Percentiles rank a stretch among this genome's conserved stretches.
Evolutionary conservation across 2,113 vertebrate genomes (phyloP).

Genomic region (Pterophyllum scalare): DNA sequence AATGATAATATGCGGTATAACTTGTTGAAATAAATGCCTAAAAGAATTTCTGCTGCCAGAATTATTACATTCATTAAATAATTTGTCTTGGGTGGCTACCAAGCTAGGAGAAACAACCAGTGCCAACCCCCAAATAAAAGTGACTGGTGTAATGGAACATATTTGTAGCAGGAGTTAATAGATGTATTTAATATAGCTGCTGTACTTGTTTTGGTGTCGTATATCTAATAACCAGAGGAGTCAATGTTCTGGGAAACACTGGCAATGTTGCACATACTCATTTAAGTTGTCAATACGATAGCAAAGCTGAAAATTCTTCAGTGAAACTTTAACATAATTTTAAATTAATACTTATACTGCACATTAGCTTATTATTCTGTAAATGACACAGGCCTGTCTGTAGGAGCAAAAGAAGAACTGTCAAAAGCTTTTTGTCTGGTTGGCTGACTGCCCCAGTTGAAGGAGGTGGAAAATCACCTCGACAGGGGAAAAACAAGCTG

Average conservation of each 20-base stretch:
- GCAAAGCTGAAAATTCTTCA: not conserved
- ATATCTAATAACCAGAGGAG: not conserved
- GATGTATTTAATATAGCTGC: not conserved
- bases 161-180: conserved; percentile 5
- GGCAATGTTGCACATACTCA: not conserved
- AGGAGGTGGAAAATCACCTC: not conserved
- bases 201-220: not conserved
- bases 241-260: not conserved
- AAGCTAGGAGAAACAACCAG: not conserved
- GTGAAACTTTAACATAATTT: not conserved
- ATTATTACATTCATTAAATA: not conserved
- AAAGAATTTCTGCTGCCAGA: conserved; percentile 22
- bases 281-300: accelerated
- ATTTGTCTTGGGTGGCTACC: not conserved
- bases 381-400: not conserved
- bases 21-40: not conserved
- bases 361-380: not conserved
- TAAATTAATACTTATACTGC: not conserved
- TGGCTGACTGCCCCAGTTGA: conserved; percentile 15
- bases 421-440: conserved; percentile 41
- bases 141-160: not conserved
- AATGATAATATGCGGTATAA: not conserved
- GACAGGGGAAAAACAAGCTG: not conserved
- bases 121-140: not conserved
- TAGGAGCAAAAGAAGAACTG: conserved; percentile 7